Conservation (phyloP, 2,888 invertebrate genomes). For the Caenorhabditis sp. region DNA sequence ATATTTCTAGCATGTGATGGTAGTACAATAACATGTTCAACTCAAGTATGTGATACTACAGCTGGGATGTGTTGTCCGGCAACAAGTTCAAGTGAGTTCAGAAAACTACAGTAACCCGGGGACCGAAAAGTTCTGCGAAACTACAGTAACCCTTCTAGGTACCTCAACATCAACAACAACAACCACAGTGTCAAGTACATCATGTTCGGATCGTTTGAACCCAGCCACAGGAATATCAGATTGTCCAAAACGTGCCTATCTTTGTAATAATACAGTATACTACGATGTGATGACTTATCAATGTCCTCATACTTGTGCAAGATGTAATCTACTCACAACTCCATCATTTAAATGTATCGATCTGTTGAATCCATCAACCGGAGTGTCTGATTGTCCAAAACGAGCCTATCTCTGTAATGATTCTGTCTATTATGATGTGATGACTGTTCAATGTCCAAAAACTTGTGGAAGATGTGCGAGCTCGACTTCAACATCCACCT, state of each 20-base stretch:
- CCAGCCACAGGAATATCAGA: constrained; percentile 13
- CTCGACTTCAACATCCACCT: neutral
- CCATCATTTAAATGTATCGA: constrained; percentile 16
- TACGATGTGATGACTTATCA: constrained; percentile 38
- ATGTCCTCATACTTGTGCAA: constrained; percentile 41
- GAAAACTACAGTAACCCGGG: no score
- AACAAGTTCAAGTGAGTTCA: no score
- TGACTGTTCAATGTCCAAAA: constrained; percentile 43
- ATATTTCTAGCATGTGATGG: no score
- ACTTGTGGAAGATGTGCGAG: constrained; percentile 36
- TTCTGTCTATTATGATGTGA: constrained; percentile 37
- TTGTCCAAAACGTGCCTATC: constrained; percentile 29
- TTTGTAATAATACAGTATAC: constrained; percentile 36
- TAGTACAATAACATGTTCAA: no score
- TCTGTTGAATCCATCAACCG: constrained; percentile 34
- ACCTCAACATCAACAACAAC: neutral
- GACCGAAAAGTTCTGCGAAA: no score
- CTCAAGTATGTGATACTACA: no score
- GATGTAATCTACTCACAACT: neutral
- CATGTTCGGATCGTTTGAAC: constrained; percentile 15
- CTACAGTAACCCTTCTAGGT: no score
- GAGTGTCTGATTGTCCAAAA: constrained; percentile 39
- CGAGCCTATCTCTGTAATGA: constrained; percentile 36
- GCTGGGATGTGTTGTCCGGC: no score
- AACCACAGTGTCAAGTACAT: neutral